phyloP scores from a whole-genome alignment of 2,113 vertebrate genomes.

The Myxocyprinus asiaticus region DNA sequence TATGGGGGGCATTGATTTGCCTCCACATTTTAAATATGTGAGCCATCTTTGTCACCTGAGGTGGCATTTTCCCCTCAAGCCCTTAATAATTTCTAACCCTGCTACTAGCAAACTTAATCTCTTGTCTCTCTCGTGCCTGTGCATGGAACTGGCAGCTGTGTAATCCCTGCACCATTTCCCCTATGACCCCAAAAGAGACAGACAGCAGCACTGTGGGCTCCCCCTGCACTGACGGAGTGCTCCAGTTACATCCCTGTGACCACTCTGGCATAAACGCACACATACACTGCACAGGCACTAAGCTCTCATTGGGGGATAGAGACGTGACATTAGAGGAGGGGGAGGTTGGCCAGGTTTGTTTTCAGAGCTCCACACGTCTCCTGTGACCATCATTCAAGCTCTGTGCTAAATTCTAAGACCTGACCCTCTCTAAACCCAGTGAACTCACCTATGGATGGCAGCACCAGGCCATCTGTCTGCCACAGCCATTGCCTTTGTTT shows the following conservation, averaged over 20 bases:
- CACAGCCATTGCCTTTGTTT: background rate
- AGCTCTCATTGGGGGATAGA: conserved; percentile 38
- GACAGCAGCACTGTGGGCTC: conserved; percentile 59
- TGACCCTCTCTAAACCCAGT: conserved; percentile 35
- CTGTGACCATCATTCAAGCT: conserved; percentile 33
- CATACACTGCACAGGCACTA: conserved; percentile 28
- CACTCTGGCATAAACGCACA: conserved; percentile 28
- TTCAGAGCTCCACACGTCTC: conserved; percentile 34
- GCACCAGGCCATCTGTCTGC: background rate
- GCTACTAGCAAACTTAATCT: conserved; percentile 17
- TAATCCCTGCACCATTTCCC: conserved; percentile 64
- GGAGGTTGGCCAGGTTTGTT: conserved; percentile 46
- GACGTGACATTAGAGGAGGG: conserved; percentile 51
- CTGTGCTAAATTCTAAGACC: background rate
- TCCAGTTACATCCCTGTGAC: conserved; percentile 66
- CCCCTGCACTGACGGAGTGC: conserved; percentile 61
- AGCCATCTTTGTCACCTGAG: too few relatives aligned
- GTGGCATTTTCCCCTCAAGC: too few relatives aligned
- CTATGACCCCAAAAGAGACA: conserved; percentile 69
- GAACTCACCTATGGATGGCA: conserved; percentile 32
- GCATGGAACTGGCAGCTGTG: conserved; percentile 68
- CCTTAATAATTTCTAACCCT: too few relatives aligned
- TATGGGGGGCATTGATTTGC: too few relatives aligned
- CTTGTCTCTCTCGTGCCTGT: conserved; percentile 47
- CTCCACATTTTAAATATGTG: too few relatives aligned